These are phyloP conservation scores for Lipophrys pholis DNA, from an alignment of 2,113 vertebrate genomes.

Conservation along the genomic window DNA sequence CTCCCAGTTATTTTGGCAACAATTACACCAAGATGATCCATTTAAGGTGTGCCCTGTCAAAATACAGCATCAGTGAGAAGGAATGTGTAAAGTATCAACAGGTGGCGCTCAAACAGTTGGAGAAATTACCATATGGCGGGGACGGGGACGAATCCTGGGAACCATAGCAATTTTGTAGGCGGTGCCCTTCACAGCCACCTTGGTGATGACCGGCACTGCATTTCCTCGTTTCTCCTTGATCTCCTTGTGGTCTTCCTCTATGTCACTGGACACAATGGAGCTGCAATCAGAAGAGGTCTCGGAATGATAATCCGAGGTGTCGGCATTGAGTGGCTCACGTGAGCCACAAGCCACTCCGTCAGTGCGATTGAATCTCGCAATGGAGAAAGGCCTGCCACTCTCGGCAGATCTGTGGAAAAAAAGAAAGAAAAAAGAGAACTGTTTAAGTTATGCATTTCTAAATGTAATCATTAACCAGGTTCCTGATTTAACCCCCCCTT, in stretches of 20 bases:
- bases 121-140: conserved; percentile 60
- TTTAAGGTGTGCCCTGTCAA: too few species aligned
- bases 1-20: too few species aligned
- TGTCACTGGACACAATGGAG: conserved; percentile 78
- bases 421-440: neutral
- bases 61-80: neutral
- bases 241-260: conserved; percentile 79
- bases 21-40: too few species aligned
- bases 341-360: conserved; percentile 11
- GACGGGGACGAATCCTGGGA: conserved; percentile 69
- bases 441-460: neutral
- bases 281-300: conserved; percentile 84
- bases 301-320: conserved; percentile 85
- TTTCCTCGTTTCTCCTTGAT: conserved; percentile 29
- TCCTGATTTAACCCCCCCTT: neutral
- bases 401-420: conserved; percentile 75
- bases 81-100: neutral
- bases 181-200: conserved; percentile 23
- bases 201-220: conserved; percentile 19
- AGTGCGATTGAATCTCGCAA: conserved; percentile 69
- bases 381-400: conserved; percentile 77
- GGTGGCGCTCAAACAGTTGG: neutral
- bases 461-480: neutral
- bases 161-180: conserved; percentile 62
- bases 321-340: conserved; percentile 45